phyloP scores from a whole-genome alignment of 2,797 vertebrate genomes.

The Chelon auratus region DNA sequence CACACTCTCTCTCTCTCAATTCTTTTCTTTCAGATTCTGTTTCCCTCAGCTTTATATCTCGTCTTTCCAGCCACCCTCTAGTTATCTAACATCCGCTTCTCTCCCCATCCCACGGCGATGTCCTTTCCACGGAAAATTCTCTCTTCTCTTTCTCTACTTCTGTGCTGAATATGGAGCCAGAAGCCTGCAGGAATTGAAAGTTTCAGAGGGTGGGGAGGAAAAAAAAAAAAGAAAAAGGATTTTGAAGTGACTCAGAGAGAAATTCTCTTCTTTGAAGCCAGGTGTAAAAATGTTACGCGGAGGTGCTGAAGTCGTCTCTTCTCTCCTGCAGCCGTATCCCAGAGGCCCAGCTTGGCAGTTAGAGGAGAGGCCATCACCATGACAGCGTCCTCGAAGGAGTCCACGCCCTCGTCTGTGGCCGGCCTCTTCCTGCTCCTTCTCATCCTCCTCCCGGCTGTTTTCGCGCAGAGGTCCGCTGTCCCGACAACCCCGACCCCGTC shows the following conservation, averaged over 20 bases:
- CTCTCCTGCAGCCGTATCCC: conserved; percentile 82
- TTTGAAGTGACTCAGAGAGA: conserved; percentile 55
- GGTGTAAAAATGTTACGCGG: conserved; percentile 41
- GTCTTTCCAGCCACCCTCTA: conserved; percentile 37
- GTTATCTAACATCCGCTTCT: conserved; percentile 34
- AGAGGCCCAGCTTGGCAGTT: conserved; percentile 87
- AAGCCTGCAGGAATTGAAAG: conserved; percentile 52
- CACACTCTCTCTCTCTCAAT: background rate
- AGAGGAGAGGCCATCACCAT: conserved; percentile 90
- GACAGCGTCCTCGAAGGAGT: conserved; percentile 87
- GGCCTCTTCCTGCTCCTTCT: conserved; percentile 87
- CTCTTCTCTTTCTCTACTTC: conserved; percentile 20
- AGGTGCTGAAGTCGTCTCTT: conserved; percentile 48
- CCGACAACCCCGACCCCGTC: conserved; percentile 63
- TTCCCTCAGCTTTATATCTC: conserved; percentile 35
- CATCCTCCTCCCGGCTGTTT: conserved; percentile 78
- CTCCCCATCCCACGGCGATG: conserved; percentile 32
- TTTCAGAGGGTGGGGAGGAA: conserved; percentile 17
- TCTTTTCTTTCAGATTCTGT: background rate
- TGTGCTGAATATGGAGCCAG: conserved; percentile 17
- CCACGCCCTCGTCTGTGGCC: conserved; percentile 84
- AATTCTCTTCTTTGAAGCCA: conserved; percentile 46
- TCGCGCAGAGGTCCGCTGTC: conserved; percentile 72
- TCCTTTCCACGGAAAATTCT: conserved; percentile 42
- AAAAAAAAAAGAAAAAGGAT: conserved; percentile 23